Conservation (phyloP, 2,888 invertebrate species). For the Thereva unica region DNA sequence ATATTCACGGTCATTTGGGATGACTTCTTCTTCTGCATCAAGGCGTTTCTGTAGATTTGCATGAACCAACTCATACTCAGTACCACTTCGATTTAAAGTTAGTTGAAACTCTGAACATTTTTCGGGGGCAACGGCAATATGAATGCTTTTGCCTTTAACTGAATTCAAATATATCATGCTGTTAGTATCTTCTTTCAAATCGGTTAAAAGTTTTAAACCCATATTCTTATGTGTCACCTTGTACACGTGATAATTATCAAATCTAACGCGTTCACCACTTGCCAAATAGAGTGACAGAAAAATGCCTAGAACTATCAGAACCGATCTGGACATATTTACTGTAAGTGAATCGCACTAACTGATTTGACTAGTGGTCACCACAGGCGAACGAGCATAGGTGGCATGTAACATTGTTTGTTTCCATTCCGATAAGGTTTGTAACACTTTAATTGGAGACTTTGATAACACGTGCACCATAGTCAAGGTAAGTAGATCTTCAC, state of each 20-base stretch:
- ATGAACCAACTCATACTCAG: constrained; percentile 59
- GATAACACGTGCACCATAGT: no score
- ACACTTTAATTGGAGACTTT: no score
- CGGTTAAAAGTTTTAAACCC: constrained; percentile 59
- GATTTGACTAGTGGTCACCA: not conserved
- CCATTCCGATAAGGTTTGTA: no score
- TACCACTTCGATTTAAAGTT: constrained; percentile 49
- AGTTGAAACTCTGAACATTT: constrained; percentile 50
- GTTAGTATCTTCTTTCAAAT: constrained; percentile 56
- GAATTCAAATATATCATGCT: constrained; percentile 60
- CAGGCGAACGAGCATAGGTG: no score
- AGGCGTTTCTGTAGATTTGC: constrained; percentile 56
- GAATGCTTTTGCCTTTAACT: constrained; percentile 59
- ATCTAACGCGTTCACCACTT: constrained; percentile 49
- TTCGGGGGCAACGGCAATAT: constrained; percentile 58
- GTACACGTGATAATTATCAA: constrained; percentile 66
- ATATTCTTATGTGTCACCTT: constrained; percentile 61
- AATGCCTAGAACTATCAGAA: constrained; percentile 27
- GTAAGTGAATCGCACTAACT: constrained; percentile 7
- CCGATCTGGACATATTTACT: constrained; percentile 36
- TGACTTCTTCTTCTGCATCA: constrained; percentile 42
- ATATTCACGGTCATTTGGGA: constrained; percentile 46
- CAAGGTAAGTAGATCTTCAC: no score
- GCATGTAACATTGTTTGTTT: no score
- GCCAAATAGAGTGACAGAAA: constrained; percentile 12